These are phyloP conservation scores for Chiloscyllium plagiosum DNA, from an alignment of 2,113 vertebrate genomes.

Conservation along the genomic window DNA sequence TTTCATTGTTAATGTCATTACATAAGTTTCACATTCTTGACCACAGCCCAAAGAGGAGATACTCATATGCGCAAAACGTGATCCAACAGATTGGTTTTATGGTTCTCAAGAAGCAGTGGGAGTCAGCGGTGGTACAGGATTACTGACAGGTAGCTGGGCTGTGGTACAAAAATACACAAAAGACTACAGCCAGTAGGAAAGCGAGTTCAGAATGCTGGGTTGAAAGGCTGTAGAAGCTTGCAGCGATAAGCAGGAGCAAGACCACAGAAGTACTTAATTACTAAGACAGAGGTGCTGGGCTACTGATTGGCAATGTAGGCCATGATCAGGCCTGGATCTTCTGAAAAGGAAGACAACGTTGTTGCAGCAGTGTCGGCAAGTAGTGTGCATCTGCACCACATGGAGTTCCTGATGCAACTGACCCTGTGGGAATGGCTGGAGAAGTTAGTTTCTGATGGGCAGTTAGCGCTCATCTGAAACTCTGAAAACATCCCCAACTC, in stretches of 20 bases:
- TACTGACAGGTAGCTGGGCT: background rate
- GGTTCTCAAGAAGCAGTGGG: too few species aligned
- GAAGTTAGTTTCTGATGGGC: too few species aligned
- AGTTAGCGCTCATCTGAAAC: too few species aligned
- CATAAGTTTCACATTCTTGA: background rate
- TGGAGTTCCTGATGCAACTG: too few species aligned
- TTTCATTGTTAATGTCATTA: too few species aligned
- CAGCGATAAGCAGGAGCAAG: background rate
- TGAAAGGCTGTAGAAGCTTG: background rate
- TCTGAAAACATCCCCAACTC: too few species aligned
- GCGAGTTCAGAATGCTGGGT: background rate
- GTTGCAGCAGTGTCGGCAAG: too few species aligned
- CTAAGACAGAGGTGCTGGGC: background rate
- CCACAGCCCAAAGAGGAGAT: background rate
- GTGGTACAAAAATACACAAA: background rate
- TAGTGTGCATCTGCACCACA: too few species aligned
- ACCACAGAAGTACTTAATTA: background rate
- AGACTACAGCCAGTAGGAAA: background rate
- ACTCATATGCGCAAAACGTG: background rate
- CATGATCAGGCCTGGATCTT: background rate
- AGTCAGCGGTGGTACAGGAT: background rate
- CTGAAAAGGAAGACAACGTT: too few species aligned
- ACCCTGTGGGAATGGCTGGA: too few species aligned
- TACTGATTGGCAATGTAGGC: background rate
- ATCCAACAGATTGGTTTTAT: background rate